Evolutionary conservation across 1,140 invertebrate genomes (phyloP).

Genomic region (Lordiphosa mommai): DNA sequence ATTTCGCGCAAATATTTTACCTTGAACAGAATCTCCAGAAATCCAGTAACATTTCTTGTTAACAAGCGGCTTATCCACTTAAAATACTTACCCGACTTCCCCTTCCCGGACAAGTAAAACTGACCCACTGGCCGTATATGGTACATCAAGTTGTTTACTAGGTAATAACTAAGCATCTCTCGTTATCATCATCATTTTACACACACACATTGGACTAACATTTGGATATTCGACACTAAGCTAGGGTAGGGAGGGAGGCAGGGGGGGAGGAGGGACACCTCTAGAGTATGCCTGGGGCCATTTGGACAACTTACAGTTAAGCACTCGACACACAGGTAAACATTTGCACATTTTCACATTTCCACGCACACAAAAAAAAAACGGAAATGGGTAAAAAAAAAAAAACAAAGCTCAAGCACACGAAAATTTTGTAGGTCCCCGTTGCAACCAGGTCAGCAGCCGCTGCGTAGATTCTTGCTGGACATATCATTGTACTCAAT

Average conservation of each 20-base stretch:
- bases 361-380: conserved; percentile 17
- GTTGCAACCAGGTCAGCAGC: conserved; percentile 55
- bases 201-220: conserved; percentile 3
- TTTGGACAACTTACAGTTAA: conserved; percentile 33
- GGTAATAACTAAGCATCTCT: conserved; percentile 4
- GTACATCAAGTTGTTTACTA: not conserved
- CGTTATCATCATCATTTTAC: not conserved
- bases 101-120: too few species aligned
- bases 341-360: conserved; percentile 18
- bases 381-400: not conserved
- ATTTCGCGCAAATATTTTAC: too few species aligned
- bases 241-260: not conserved
- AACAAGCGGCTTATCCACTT: too few species aligned
- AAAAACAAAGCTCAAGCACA: conserved; percentile 5
- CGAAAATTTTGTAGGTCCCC: not conserved
- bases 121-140: too few species aligned
- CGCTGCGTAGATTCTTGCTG: conserved; percentile 82
- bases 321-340: conserved; percentile 6
- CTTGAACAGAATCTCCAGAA: too few species aligned
- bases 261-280: not conserved
- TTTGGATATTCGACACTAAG: not conserved
- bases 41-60: too few species aligned
- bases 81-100: too few species aligned
- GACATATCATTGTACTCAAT: conserved; percentile 86
- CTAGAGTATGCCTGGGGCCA: conserved; percentile 10